phyloP scores from a whole-genome alignment of 2,113 vertebrate genomes.

The Microcebus murinus region DNA sequence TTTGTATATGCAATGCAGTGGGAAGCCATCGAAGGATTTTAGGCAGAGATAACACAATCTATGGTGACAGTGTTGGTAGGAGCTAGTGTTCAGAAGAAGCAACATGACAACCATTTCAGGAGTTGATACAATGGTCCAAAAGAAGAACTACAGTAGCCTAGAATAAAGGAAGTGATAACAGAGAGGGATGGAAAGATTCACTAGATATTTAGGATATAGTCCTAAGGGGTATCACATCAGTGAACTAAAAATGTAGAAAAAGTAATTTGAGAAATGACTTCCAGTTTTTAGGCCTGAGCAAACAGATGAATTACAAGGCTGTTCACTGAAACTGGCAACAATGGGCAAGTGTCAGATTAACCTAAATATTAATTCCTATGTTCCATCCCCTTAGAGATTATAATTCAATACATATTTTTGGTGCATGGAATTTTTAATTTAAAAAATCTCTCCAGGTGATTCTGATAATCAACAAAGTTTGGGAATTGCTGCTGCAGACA shows the following conservation, averaged over 20 bases:
- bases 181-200: background rate
- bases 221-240: background rate
- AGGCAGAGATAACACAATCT: background rate
- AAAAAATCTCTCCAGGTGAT: background rate
- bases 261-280: background rate
- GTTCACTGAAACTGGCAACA: background rate
- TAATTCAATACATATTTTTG: background rate
- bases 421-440: background rate
- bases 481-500: background rate
- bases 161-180: background rate
- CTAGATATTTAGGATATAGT: background rate
- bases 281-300: background rate
- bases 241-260: background rate
- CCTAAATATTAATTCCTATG: background rate
- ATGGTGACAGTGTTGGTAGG: background rate
- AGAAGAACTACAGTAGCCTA: background rate
- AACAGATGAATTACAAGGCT: constrained; percentile 4
- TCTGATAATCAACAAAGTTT: background rate
- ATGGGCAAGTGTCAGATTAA: background rate
- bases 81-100: background rate
- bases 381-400: background rate
- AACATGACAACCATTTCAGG: background rate
- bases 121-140: background rate
- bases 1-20: background rate
- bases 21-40: background rate